Conservation (phyloP, 2,797 vertebrate genomes). For the Alcedo atthis region DNA sequence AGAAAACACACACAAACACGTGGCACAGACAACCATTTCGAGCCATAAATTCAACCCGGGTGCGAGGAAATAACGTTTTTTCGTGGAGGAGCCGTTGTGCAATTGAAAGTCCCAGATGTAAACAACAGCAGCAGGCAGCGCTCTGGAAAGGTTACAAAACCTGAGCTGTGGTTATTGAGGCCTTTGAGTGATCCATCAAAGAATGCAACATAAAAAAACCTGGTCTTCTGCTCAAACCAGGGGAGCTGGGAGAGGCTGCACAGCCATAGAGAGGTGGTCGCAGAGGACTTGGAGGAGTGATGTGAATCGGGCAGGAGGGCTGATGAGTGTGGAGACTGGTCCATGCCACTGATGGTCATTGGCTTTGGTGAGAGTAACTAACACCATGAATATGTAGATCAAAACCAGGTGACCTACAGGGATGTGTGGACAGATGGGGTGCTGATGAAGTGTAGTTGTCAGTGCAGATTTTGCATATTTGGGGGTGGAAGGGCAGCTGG, state of each 20-base stretch:
- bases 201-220: not conserved
- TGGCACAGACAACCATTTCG: not conserved
- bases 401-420: not conserved
- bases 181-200: constrained; percentile 49
- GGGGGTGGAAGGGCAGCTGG: not conserved
- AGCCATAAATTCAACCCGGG: not conserved
- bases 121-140: not conserved
- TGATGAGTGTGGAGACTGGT: not conserved
- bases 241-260: not conserved
- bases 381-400: fast-evolving
- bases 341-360: fast-evolving
- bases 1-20: not conserved
- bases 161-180: not conserved
- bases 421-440: not conserved
- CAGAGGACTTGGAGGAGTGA: not conserved
- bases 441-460: not conserved
- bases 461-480: not conserved
- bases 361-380: not conserved
- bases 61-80: not conserved
- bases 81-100: not conserved
- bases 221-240: not conserved
- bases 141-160: not conserved
- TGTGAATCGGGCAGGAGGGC: fast-evolving
- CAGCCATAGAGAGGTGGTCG: not conserved
- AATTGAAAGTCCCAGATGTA: constrained; percentile 15